These are phyloP conservation scores for Drosophila mulleri DNA, from an alignment of 2,888 invertebrate genomes.

Conservation along the genomic window DNA sequence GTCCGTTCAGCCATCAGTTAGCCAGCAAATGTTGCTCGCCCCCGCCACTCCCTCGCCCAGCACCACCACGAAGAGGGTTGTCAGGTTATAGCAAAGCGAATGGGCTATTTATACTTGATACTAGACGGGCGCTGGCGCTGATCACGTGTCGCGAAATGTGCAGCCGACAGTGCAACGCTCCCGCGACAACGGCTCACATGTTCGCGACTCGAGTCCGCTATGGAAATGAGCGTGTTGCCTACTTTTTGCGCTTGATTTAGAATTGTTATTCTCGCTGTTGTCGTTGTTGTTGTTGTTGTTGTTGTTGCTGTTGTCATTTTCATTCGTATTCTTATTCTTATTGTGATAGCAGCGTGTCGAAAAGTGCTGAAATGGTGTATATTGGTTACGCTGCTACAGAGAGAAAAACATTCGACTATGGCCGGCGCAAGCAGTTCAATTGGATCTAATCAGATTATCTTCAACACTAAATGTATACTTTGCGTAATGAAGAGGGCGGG, in stretches of 20 bases:
- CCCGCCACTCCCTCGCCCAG: not conserved
- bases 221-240: constrained; percentile 63
- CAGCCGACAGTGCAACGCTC: constrained; percentile 81
- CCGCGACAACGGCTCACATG: constrained; percentile 79
- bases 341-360: not conserved
- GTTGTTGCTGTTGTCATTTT: not conserved
- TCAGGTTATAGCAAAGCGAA: constrained; percentile 28
- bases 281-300: not conserved
- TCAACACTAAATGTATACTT: not conserved
- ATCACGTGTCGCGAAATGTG: constrained; percentile 78
- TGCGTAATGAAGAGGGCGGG: not conserved
- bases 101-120: constrained; percentile 54
- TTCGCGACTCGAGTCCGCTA: constrained; percentile 73
- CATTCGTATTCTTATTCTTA: not conserved
- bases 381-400: not conserved
- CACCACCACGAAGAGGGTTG: not conserved
- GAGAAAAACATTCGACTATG: not conserved
- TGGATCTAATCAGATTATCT: not conserved
- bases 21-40: no score
- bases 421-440: not conserved
- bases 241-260: constrained; percentile 42
- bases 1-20: not conserved
- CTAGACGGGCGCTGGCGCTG: constrained; percentile 30
- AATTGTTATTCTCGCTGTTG: constrained; percentile 11
- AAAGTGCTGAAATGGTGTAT: constrained; percentile 7